A percentile compares a stretch with the other conserved stretches of the same genome.
Evolutionary conservation across 2,888 invertebrate species (phyloP).

Genomic region (Petrolisthes cinctipes): DNA sequence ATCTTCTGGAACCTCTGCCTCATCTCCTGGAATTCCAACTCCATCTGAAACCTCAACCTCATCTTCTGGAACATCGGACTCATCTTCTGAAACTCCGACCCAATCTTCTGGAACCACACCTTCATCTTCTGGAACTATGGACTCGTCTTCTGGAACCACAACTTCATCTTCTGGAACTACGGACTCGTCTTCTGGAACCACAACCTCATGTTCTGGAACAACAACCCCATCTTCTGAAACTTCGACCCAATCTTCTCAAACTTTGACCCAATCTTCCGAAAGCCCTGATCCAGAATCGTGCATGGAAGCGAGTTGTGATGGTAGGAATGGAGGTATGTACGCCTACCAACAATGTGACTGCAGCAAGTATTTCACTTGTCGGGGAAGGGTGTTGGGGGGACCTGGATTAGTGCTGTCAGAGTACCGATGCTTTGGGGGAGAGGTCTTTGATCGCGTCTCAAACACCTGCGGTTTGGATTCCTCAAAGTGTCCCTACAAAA

Average conservation of each 20-base stretch:
- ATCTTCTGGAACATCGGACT: background rate
- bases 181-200: background rate
- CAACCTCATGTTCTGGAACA: background rate
- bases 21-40: background rate
- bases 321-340: background rate
- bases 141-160: background rate
- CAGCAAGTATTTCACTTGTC: background rate
- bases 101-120: background rate
- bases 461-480: background rate
- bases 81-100: background rate
- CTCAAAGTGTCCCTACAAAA: background rate
- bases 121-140: background rate
- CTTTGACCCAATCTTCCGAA: background rate
- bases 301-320: background rate
- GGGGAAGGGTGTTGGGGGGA: background rate
- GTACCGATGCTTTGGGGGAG: background rate
- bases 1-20: background rate
- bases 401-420: background rate
- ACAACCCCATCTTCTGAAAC: background rate
- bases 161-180: background rate
- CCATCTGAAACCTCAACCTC: background rate
- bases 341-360: conserved; percentile 20
- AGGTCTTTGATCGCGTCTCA: background rate
- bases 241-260: background rate
- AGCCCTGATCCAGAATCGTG: background rate